These are phyloP conservation scores for Anthophora plumipes DNA, from an alignment of 2,888 invertebrate genomes.

Conservation along the genomic window DNA sequence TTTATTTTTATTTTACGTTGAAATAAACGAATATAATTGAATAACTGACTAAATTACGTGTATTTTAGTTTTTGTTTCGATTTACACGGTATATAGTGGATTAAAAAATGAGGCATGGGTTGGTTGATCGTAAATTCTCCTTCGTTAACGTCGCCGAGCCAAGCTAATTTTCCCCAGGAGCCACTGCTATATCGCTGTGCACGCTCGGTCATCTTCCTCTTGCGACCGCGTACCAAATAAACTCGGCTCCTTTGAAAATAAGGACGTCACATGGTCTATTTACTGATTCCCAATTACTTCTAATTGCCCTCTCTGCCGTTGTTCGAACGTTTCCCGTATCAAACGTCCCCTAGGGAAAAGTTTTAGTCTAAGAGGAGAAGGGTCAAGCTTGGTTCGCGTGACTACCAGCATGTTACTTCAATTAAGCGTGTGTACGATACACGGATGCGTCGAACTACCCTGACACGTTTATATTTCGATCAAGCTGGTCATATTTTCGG, in stretches of 20 bases:
- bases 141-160: conserved; percentile 7
- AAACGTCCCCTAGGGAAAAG: conserved; percentile 60
- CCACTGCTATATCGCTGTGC: conserved; percentile 36
- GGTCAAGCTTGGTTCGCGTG: conserved; percentile 53
- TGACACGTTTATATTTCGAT: conserved; percentile 32
- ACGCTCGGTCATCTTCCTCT: conserved; percentile 29
- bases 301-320: conserved; percentile 57
- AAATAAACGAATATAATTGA: too few relatives aligned
- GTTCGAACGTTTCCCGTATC: conserved; percentile 61
- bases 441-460: conserved; percentile 4
- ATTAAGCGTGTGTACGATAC: conserved; percentile 60
- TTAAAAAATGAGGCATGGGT: neutral
- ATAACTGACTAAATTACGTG: too few relatives aligned
- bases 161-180: conserved; percentile 15
- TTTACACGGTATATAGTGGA: too few relatives aligned
- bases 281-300: conserved; percentile 65
- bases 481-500: conserved; percentile 30
- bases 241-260: conserved; percentile 51
- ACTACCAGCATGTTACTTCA: conserved; percentile 61
- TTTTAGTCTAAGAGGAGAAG: conserved; percentile 37
- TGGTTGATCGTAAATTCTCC: neutral
- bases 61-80: too few relatives aligned
- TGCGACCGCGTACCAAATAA: conserved; percentile 21
- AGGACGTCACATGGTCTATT: conserved; percentile 55
- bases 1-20: too few relatives aligned